phyloP scores from a whole-genome alignment of 2,113 vertebrate genomes.

The Reinhardtius hippoglossoides region DNA sequence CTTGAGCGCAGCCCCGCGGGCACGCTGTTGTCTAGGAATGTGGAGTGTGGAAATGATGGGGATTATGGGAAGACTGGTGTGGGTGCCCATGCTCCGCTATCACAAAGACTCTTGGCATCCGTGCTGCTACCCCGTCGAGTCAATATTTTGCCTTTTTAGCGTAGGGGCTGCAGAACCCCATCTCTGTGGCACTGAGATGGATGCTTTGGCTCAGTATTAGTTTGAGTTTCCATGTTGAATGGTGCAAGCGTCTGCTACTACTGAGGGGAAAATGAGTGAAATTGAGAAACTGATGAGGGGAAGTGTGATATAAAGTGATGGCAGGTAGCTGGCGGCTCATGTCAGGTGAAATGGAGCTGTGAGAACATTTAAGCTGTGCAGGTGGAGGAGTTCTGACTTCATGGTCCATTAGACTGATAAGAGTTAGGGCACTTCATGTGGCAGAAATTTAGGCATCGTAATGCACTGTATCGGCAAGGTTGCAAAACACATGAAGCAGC shows the following conservation, averaged over 20 bases:
- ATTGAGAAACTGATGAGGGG: constrained; percentile 67
- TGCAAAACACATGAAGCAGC: constrained; percentile 65
- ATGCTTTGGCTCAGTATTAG: constrained; percentile 73
- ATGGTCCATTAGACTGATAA: constrained; percentile 80
- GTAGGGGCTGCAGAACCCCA: constrained; percentile 70
- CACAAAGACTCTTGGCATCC: constrained; percentile 82
- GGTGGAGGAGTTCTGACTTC: constrained; percentile 80
- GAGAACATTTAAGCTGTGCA: constrained; percentile 76
- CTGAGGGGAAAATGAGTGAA: constrained; percentile 67
- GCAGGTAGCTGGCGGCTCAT: constrained; percentile 73
- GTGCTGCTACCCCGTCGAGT: constrained; percentile 76
- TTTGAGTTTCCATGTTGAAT: constrained; percentile 67
- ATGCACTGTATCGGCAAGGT: constrained; percentile 68
- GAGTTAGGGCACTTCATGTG: constrained; percentile 67
- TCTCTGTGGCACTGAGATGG: constrained; percentile 69
- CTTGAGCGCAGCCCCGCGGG: constrained; percentile 81
- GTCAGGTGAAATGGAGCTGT: constrained; percentile 76
- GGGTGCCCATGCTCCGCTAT: constrained; percentile 82
- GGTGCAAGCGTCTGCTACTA: constrained; percentile 72
- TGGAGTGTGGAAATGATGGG: constrained; percentile 85
- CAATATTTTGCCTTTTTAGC: constrained; percentile 79
- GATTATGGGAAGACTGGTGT: constrained; percentile 85
- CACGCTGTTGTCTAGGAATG: constrained; percentile 87
- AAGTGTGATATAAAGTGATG: constrained; percentile 73
- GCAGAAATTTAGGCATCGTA: constrained; percentile 71